Conservation (phyloP, 2,113 vertebrate genomes). For the Hippopotamus amphibius region DNA sequence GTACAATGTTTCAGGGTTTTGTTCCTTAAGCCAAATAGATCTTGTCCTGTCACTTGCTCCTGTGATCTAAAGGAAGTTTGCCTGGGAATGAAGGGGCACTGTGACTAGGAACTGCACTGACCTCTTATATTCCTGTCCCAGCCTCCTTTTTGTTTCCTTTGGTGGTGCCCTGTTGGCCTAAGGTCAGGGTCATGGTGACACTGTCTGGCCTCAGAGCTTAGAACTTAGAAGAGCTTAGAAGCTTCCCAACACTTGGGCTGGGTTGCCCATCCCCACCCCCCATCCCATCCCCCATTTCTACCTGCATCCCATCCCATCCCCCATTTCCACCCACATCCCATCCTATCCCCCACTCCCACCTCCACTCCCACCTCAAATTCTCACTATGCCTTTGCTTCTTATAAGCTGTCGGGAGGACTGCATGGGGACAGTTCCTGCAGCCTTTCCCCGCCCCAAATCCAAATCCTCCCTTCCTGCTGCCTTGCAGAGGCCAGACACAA, state of each 20-base stretch:
- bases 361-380: neutral
- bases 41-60: neutral
- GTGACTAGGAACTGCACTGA: neutral
- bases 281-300: too few relatives aligned
- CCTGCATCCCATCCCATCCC: too few relatives aligned
- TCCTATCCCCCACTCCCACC: too few relatives aligned
- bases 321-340: too few relatives aligned
- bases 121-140: neutral
- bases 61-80: neutral
- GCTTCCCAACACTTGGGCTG: neutral
- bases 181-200: conserved; percentile 50
- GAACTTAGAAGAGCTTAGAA: neutral
- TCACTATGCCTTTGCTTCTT: neutral
- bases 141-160: conserved; percentile 31
- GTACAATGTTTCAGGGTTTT: neutral
- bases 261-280: neutral
- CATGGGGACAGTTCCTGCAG: neutral
- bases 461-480: neutral
- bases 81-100: neutral
- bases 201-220: neutral
- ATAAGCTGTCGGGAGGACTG: neutral
- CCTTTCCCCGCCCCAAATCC: neutral
- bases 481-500: neutral
- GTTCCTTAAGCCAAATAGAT: neutral
- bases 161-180: neutral